A percentile compares a stretch with the other conserved stretches of the same genome.
phyloP scores from a whole-genome alignment of 2,797 vertebrate genomes.

The Dendrocincla fuliginosa region DNA sequence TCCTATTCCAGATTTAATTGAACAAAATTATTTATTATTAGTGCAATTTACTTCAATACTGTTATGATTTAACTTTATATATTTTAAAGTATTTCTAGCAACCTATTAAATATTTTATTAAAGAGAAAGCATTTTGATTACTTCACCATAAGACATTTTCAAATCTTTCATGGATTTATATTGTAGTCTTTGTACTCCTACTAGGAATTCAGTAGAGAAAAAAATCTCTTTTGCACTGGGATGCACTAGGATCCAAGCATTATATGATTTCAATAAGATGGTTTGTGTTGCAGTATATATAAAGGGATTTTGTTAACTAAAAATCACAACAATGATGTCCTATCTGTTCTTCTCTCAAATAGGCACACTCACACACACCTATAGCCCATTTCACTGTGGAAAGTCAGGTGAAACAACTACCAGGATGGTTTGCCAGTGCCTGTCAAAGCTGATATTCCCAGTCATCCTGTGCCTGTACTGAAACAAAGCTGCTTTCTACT shows the following conservation, averaged over 20 bases:
- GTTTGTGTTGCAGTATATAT: neutral
- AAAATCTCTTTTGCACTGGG: neutral
- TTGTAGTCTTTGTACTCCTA: neutral
- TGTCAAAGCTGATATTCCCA: neutral
- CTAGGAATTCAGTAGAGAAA: neutral
- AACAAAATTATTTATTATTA: neutral
- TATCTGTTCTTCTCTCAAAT: neutral
- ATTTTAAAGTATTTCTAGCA: neutral
- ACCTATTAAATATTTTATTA: neutral
- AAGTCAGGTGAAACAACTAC: neutral
- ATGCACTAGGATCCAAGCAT: neutral
- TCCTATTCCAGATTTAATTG: neutral
- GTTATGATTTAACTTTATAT: neutral
- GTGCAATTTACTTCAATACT: neutral
- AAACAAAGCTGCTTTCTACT: neutral
- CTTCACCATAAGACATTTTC: neutral
- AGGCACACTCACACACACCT: no score
- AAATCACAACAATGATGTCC: neutral
- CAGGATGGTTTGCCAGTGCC: neutral
- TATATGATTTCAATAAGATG: neutral
- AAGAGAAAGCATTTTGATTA: neutral
- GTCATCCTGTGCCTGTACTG: neutral
- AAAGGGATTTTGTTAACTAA: neutral
- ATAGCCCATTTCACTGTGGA: neutral
- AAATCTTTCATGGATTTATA: neutral